Evolutionary conservation across 2,888 invertebrate genomes (phyloP), one percentile per base, ranked within the genome.

Genomic region (Pardosa pseudoannulata): DNA sequence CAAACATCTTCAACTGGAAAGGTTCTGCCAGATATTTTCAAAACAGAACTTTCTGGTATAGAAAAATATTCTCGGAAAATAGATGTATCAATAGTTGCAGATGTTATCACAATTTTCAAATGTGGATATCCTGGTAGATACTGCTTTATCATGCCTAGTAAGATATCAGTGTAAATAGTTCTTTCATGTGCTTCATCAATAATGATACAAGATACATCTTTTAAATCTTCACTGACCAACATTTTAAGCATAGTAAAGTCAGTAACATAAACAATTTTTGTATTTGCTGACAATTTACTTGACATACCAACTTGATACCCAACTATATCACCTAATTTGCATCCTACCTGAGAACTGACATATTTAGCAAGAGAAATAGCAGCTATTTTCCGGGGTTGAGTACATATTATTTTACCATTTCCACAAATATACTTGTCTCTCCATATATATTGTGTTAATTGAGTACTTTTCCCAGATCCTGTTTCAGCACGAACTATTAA

Each of bases 101-200:
- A 92, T 5, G 91, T 91, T 19, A 92, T 90, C 36, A 92, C 89
- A 1, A 92, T 90, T 62, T 89, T 90, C 0, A 92, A 89, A 32
- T 91, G 90, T 29, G 90, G 89, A 79, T 91, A 88, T 16, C 62
- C 32, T 16, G 62, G 39, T 9, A 91, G 87, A 80, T 89, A 89
- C 32, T 88, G 79, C 79, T 91, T 91, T 11, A 92, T 88, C 90
- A 91, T 90, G 27, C 91, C 91, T 9, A 92, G 88, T 28, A 92
- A 89, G n/a, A 92, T 88, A 78, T 92, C 92, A 3, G 91, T 91
- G 76, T 90, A 90, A 19, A 92, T 90, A 71, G 90, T 91, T 83
- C 92, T 88, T 88, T 92, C 91, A 88, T 92, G 92, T 2, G 91
- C 92, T 89, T 92, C 91, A 88, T 92, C 92, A 62, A 92, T 90